These are phyloP conservation scores for Deroplatys truncata DNA, from an alignment of 2,888 invertebrate genomes.

Conservation along the genomic window DNA sequence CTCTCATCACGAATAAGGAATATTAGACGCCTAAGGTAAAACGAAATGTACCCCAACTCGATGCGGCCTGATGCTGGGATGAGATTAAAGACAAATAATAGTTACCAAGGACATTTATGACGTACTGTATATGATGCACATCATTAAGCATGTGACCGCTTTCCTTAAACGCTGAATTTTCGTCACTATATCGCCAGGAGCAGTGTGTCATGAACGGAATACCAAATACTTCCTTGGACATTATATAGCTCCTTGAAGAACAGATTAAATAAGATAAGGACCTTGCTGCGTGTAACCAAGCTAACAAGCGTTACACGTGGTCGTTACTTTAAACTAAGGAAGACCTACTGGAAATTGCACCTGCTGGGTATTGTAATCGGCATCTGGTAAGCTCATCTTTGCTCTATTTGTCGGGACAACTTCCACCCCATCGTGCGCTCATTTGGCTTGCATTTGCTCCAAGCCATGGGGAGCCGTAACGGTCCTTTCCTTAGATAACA, in stretches of 20 bases:
- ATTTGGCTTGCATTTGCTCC: not conserved
- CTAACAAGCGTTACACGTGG: not conserved
- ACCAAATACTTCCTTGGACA: not conserved
- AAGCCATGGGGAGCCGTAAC: not conserved
- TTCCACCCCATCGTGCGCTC: not conserved
- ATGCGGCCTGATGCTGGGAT: not conserved
- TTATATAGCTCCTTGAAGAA: not conserved
- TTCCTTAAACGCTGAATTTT: not conserved
- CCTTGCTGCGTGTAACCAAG: not conserved
- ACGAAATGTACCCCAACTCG: too few species aligned
- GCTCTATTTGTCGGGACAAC: not conserved
- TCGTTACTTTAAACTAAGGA: not conserved
- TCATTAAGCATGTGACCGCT: not conserved
- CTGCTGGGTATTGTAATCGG: not conserved
- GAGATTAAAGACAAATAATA: not conserved
- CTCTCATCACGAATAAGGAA: too few species aligned
- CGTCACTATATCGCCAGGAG: not conserved
- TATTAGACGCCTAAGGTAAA: too few species aligned
- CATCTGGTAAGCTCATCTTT: not conserved
- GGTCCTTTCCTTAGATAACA: not conserved
- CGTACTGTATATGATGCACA: not conserved
- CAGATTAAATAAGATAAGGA: not conserved
- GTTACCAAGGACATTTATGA: not conserved
- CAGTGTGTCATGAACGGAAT: not conserved
- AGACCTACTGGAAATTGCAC: not conserved